Percentiles rank a stretch among this genome's conserved stretches.
Conservation (phyloP, 2,113 vertebrate species). For the Cavia aperea region DNA sequence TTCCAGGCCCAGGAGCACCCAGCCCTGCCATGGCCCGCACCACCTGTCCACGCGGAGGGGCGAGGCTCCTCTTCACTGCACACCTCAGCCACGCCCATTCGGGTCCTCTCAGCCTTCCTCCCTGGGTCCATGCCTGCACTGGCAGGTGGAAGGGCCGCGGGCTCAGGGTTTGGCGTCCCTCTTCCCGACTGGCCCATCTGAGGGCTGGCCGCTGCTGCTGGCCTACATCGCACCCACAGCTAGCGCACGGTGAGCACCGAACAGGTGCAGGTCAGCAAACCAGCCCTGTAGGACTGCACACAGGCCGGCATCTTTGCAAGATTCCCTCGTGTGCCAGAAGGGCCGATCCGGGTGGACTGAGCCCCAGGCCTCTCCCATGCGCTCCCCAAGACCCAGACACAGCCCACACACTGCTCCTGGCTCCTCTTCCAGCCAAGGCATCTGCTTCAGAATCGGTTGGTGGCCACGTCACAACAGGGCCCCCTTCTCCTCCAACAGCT, state of each 20-base stretch:
- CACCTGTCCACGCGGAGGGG: accelerated
- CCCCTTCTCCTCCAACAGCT: neutral
- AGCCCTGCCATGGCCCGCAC: too few relatives aligned
- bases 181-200: neutral
- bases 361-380: accelerated
- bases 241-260: neutral
- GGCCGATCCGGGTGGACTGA: accelerated
- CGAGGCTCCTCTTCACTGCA: neutral
- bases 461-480: neutral
- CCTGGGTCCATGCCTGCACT: accelerated
- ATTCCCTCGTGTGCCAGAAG: neutral
- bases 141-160: neutral
- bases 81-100: neutral
- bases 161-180: neutral
- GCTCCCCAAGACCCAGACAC: neutral
- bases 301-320: neutral
- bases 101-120: neutral
- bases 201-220: accelerated
- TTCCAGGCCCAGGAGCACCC: neutral
- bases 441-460: too few relatives aligned
- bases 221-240: accelerated
- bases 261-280: neutral
- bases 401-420: neutral
- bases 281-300: too few relatives aligned
- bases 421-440: neutral